These are phyloP conservation scores for Hephaestus fuliginosus DNA, from an alignment of 2,797 vertebrate species.

Conservation along the genomic window DNA sequence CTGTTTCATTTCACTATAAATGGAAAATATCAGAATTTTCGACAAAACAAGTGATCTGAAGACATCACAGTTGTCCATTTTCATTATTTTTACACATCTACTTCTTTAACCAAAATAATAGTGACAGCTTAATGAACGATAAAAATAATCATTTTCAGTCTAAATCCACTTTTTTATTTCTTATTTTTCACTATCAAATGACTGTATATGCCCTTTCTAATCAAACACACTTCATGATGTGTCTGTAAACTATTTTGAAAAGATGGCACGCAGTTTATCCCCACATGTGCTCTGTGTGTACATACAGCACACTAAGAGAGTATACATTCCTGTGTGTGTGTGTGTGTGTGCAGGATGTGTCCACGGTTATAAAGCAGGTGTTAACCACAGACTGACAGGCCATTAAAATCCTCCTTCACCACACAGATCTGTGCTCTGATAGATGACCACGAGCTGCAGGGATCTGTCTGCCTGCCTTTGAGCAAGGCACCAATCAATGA, in stretches of 20 bases:
- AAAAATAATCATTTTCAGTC: background rate
- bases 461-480: background rate
- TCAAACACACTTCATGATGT: background rate
- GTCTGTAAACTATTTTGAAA: background rate
- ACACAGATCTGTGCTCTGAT: conserved; percentile 6
- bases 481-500: background rate
- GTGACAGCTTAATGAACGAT: background rate
- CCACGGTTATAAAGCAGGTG: conserved; percentile 31
- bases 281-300: background rate
- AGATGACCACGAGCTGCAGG: background rate
- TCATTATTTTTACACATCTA: background rate
- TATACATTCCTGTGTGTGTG: conserved; percentile 32
- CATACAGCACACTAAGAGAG: background rate
- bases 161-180: background rate
- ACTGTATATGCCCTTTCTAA: background rate
- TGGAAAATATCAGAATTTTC: background rate
- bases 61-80: background rate
- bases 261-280: background rate
- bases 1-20: too few species aligned
- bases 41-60: background rate
- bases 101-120: background rate
- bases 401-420: conserved; percentile 1
- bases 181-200: background rate
- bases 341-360: conserved; percentile 20
- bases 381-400: conserved; percentile 22